Conservation (phyloP, 2,113 vertebrate genomes). For the Cairina moschata region DNA sequence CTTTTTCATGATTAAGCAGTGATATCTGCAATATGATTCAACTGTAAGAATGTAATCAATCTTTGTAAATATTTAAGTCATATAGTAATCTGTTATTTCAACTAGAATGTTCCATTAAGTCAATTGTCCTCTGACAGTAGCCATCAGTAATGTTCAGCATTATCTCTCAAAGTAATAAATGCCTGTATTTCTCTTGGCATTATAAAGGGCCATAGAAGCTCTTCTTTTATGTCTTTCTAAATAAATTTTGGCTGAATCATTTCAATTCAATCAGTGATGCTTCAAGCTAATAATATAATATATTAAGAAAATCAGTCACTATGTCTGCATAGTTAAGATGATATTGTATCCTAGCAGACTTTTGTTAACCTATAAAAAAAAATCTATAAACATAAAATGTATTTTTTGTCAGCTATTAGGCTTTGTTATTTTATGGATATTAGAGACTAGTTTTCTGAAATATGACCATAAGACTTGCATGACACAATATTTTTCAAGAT, state of each 20-base stretch:
- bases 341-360: not conserved
- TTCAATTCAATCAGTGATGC: not conserved
- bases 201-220: not conserved
- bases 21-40: not conserved
- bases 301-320: not conserved
- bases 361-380: not conserved
- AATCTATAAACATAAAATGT: not conserved
- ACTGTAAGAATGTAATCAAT: not conserved
- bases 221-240: not conserved
- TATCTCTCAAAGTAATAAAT: conserved; percentile 8
- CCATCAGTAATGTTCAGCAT: conserved; percentile 8
- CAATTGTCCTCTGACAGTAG: conserved; percentile 9
- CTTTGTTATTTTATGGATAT: not conserved
- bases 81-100: conserved; percentile 17
- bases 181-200: not conserved
- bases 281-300: not conserved
- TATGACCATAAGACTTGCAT: not conserved
- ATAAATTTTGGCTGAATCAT: not conserved
- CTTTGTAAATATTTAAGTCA: conserved; percentile 26
- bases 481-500: not conserved
- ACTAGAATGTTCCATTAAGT: conserved; percentile 4
- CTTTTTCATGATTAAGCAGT: not conserved
- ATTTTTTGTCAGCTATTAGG: not conserved
- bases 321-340: not conserved
- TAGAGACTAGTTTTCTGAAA: not conserved